A percentile compares a stretch with the other conserved stretches of the same genome.
These are phyloP conservation scores for Rattus norvegicus DNA, from an alignment of 2,113 vertebrate genomes.

Conservation along the genomic window GRCr8 NC_086035.1:12323501-12324000, in stretches of 20 bases:
- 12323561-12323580: not conserved
- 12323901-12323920: too few relatives aligned
- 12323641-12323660: too few relatives aligned
- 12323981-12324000: too few relatives aligned
- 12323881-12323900: too few relatives aligned
- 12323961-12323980: too few relatives aligned
- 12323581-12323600: not conserved
- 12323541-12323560: not conserved
- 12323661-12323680: not conserved
- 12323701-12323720: not conserved
- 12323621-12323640: not conserved
- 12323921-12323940: too few relatives aligned
- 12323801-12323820: too few relatives aligned
- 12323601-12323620: not conserved
- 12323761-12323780: not conserved
- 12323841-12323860: not conserved
- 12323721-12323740: not conserved
- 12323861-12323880: too few relatives aligned
- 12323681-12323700: not conserved
- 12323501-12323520: not conserved
- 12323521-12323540: not conserved
- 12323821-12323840: not conserved
- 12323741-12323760: not conserved
- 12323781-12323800: accelerated
- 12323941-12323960: too few relatives aligned